Evolutionary conservation across 2,888 invertebrate genomes (phyloP), one percentile per base, ranked within the genome.

Genomic region (Cerastis leucographa): DNA sequence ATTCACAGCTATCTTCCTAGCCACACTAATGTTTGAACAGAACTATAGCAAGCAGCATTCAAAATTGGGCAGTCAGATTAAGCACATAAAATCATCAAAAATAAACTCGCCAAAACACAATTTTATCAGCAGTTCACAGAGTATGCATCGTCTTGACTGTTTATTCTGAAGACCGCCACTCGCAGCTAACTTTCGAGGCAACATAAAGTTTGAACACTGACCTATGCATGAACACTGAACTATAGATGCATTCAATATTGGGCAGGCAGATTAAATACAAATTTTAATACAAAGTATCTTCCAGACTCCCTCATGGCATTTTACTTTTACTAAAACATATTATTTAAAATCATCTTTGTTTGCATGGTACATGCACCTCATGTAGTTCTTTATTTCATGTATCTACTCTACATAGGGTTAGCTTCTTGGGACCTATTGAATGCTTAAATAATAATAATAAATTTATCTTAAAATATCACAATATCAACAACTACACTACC

Each of bases 391-490:
- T 70, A 85, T 64, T 78, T 17, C n/a, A 72, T 71, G 61, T 46
- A 49, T 82, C 83, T 87, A 85, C 65, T 80, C 81, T 83, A 67
- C 70, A 86, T 73, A 86, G 86, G 90, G 92, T 93, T 94, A 94
- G 93, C 92, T 86, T 92, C 91, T 91, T 90, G 90, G 86, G 90
- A 92, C 92, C 92, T 92, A 89, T 82, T 83, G 90, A 91, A 92
- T 90, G 85, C 88, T 90, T 90, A 89, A 89, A 78, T 85, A 87
- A 87, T 88, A 88, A 84, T 89, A 87, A 88, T 91, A 92, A 91
- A 90, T 92, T 89, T 93, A 94, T 93, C 92, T 94, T 95, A 94
- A 95, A 94, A 95, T 96, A 96, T 96, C 96, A 96, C 96, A 96
- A 93, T 95, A 95, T 94, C 92, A 95, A 95, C 94, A 94, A 91